A percentile compares a stretch with the other conserved stretches of the same genome.
Evolutionary conservation across 2,888 invertebrate species (phyloP).

Genomic region (Drosophila acutilabella): DNA sequence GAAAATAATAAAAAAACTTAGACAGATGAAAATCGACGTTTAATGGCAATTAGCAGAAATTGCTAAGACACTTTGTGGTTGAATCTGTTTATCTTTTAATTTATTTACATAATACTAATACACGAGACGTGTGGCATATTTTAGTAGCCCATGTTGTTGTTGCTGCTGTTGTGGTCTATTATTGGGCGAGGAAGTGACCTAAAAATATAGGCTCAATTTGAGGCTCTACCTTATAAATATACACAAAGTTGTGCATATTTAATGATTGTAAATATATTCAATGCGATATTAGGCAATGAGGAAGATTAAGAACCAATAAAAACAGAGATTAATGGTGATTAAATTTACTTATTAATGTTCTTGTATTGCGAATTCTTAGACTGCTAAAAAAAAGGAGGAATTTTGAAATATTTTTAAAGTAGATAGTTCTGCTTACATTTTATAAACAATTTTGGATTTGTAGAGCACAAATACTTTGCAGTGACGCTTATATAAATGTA

Average conservation of each 20-base stretch:
- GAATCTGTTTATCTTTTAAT: constrained; percentile 15
- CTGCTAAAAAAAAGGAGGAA: too few relatives aligned
- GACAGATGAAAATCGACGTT: background rate
- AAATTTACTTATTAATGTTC: background rate
- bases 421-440: background rate
- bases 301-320: background rate
- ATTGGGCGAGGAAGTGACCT: constrained; percentile 48
- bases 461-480: too few relatives aligned
- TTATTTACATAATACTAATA: constrained; percentile 15
- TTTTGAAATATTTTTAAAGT: too few relatives aligned
- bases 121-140: constrained; percentile 4
- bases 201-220: constrained; percentile 40
- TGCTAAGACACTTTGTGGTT: constrained; percentile 33
- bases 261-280: constrained; percentile 11
- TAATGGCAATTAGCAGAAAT: constrained; percentile 35
- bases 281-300: background rate
- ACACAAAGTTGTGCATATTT: constrained; percentile 26
- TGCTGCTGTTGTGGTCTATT: constrained; percentile 33
- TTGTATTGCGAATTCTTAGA: too few relatives aligned
- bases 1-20: too few relatives aligned
- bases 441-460: background rate
- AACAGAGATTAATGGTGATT: too few relatives aligned
- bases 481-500: background rate
- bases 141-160: constrained; percentile 5
- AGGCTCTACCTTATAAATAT: background rate